Conservation (phyloP, 2,888 invertebrate species). For the Xiphydria camelus region DNA sequence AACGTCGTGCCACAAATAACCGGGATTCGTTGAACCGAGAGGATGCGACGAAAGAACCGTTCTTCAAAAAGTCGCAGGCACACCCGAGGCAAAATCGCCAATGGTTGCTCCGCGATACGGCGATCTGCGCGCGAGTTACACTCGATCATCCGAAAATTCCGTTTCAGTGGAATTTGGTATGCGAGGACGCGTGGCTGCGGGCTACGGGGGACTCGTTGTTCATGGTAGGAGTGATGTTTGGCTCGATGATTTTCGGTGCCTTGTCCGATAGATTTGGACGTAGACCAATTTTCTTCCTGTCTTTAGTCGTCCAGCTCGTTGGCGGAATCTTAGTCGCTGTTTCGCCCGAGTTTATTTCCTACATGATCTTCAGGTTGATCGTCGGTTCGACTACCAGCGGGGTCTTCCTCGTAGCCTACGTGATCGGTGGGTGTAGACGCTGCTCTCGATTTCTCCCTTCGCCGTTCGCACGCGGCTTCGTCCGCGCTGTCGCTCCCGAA, state of each 20-base stretch:
- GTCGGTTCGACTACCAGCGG: constrained; percentile 77
- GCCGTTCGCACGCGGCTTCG: too few species aligned
- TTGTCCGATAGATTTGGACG: constrained; percentile 74
- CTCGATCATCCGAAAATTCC: too few species aligned
- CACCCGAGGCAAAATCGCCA: too few species aligned
- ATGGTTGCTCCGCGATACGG: too few species aligned
- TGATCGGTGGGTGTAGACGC: constrained; percentile 65
- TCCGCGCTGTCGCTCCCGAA: neutral
- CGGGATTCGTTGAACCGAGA: too few species aligned
- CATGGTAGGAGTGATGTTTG: constrained; percentile 75
- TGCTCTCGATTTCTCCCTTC: neutral
- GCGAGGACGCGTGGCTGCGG: constrained; percentile 65
- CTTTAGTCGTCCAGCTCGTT: constrained; percentile 70
- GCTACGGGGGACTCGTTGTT: constrained; percentile 70
- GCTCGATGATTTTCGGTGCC: constrained; percentile 73
- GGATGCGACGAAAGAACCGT: too few species aligned
- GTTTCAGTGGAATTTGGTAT: constrained; percentile 70
- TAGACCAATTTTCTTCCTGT: constrained; percentile 72
- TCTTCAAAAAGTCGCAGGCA: too few species aligned
- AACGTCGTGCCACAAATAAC: too few species aligned
- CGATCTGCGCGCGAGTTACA: too few species aligned
- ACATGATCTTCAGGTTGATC: constrained; percentile 67
- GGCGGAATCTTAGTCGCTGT: constrained; percentile 70
- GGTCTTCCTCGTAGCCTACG: constrained; percentile 77
- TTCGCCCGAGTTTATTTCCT: constrained; percentile 71